Base-by-base conservation (phyloP, 1,140 invertebrate genomes). In the Brachystomella parvula region DNA sequence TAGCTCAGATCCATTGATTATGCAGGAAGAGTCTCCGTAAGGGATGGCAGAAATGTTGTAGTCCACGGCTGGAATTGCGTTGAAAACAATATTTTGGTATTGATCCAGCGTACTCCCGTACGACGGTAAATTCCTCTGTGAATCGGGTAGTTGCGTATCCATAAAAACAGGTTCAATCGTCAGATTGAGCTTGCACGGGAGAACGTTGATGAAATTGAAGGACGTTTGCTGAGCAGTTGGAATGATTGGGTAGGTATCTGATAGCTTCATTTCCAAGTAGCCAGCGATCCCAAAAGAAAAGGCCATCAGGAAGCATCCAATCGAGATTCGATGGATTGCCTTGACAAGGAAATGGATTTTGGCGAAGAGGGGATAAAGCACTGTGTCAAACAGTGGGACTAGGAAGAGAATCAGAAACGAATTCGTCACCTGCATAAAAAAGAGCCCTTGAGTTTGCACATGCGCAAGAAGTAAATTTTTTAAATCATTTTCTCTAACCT, bases 241-340 rank as follows among this genome's bases (percentile, higher is more conserved):
- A 28, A 75, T 49, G 12, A 66, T 28, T 2, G 76, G 69, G 30
- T 75, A 74, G 12, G 75, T 72, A 12, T 66, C 86, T 83, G 94
- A 84, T 30, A 96, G 79, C 73, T 86, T 77, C 1, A 91, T 72
- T 79, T 97, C 90, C 1, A 97, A 82, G 33, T 92, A 73, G 26
- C 86, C 94, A 21, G 95, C 93, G 35, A 94, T 81, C n/a, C 90
- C 76, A 77, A 98, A 98, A 0, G 95, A 85, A 2, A 86, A 32
- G 3, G 85, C 86, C 12, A 90, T 90, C 2, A 98, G 77, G 19
- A 94, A 71, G 61, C 94, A 93, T 30, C 96, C 68, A 58, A 83
- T 79, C 0, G 83, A 82, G 68, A 96, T 84, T 76, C 89, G 85
- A 69, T 90, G 86, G 29, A 95, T 76, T 0, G 89, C 89, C 1